phyloP scores from a whole-genome alignment of 2,888 invertebrate species.

The Eupithecia inturbata region DNA sequence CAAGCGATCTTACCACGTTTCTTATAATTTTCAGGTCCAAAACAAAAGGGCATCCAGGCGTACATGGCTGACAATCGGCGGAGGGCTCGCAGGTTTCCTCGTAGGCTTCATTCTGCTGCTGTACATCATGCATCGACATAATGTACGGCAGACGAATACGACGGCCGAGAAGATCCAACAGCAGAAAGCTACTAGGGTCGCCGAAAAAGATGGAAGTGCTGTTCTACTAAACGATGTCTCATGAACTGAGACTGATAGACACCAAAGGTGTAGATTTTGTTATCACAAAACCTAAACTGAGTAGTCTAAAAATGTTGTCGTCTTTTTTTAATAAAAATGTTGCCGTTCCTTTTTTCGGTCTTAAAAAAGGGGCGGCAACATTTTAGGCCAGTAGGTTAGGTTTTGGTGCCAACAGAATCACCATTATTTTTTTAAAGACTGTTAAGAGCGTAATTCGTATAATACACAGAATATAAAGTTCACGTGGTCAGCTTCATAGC shows the following conservation, averaged over 20 bases:
- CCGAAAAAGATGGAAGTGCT: slow-evolving; percentile 63
- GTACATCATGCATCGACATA: slow-evolving; percentile 78
- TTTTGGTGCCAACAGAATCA: neutral
- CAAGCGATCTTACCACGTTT: neutral
- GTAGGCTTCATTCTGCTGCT: slow-evolving; percentile 76
- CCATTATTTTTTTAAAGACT: neutral
- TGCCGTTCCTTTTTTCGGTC: neutral
- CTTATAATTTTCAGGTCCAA: slow-evolving; percentile 58
- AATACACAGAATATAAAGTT: neutral
- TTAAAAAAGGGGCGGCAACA: neutral
- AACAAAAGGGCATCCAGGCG: slow-evolving; percentile 62
- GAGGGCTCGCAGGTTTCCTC: slow-evolving; percentile 76
- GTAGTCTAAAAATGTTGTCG: neutral
- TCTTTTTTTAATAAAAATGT: neutral
- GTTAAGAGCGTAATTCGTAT: neutral
- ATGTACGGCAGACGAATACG: slow-evolving; percentile 73
- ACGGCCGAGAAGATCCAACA: slow-evolving; percentile 63
- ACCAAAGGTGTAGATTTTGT: neutral
- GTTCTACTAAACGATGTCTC: slow-evolving; percentile 60
- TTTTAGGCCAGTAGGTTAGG: neutral
- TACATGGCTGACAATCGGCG: slow-evolving; percentile 77
- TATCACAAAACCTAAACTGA: neutral
- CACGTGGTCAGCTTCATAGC: neutral
- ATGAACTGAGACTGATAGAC: neutral
- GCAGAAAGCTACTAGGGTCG: slow-evolving; percentile 52